Conservation (phyloP, 1,140 invertebrate species). For the Bombyx mori region DNA sequence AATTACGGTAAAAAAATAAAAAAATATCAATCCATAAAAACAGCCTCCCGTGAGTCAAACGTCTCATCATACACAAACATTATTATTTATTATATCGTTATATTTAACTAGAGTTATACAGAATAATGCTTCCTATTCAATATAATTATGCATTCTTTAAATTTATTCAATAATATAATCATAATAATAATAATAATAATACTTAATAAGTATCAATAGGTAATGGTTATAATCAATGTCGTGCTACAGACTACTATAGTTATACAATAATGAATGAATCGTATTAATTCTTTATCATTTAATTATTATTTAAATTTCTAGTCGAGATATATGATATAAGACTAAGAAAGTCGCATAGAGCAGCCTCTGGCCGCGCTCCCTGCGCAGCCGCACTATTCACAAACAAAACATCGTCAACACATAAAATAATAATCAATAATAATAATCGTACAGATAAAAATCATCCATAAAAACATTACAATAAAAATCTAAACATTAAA, state of each 20-base stretch:
- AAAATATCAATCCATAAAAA: constrained; percentile 69
- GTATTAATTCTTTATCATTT: constrained; percentile 49
- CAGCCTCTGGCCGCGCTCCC: constrained; percentile 49
- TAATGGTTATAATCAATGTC: constrained; percentile 61
- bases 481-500: constrained; percentile 72
- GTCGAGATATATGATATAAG: constrained; percentile 48
- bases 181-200: constrained; percentile 70
- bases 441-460: constrained; percentile 71
- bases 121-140: constrained; percentile 74
- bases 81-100: constrained; percentile 68
- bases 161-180: constrained; percentile 68
- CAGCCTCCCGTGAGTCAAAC: constrained; percentile 36
- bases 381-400: constrained; percentile 58
- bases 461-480: constrained; percentile 72
- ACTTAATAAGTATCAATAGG: constrained; percentile 36
- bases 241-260: constrained; percentile 67
- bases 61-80: constrained; percentile 63
- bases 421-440: constrained; percentile 71
- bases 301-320: constrained; percentile 64
- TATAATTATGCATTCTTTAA: constrained; percentile 72
- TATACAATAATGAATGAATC: constrained; percentile 68
- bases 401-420: constrained; percentile 69
- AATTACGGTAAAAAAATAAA: constrained; percentile 72
- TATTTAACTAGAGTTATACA: constrained; percentile 74
- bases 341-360: constrained; percentile 54